These are phyloP conservation scores for Sardinella longiceps DNA, from an alignment of 2,797 vertebrate species.

Conservation along the genomic window DNA sequence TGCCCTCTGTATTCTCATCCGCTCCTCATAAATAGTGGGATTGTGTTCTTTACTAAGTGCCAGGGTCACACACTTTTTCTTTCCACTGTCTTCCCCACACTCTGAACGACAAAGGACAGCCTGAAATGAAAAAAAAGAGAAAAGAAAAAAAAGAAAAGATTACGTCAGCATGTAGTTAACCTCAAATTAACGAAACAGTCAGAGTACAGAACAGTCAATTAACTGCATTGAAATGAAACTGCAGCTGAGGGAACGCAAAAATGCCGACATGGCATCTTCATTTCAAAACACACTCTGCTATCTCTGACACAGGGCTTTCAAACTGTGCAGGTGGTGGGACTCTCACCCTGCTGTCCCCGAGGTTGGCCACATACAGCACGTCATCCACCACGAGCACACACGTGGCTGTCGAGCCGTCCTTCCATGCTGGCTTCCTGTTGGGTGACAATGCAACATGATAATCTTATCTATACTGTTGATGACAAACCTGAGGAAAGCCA, in stretches of 20 bases:
- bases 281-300: not conserved
- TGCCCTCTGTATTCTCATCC: constrained; percentile 95
- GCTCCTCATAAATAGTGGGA: constrained; percentile 93
- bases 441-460: not conserved
- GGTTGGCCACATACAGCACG: constrained; percentile 89
- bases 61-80: constrained; percentile 76
- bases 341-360: constrained; percentile 91
- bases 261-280: not conserved
- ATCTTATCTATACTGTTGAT: not conserved
- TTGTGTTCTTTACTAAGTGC: constrained; percentile 94
- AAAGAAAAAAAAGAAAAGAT: not conserved
- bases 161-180: not conserved
- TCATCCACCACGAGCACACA: constrained; percentile 89
- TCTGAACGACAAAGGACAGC: constrained; percentile 90
- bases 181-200: not conserved
- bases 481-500: not conserved
- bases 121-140: constrained; percentile 61
- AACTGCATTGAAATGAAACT: not conserved
- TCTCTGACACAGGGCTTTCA: not conserved
- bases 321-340: not conserved
- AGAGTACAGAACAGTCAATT: not conserved
- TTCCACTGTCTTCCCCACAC: constrained; percentile 73
- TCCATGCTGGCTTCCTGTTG: constrained; percentile 93
- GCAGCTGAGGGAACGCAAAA: not conserved
- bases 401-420: constrained; percentile 95